Evolutionary conservation across 1,140 invertebrate species (phyloP).

Genomic region (Paracyclopina nana): DNA sequence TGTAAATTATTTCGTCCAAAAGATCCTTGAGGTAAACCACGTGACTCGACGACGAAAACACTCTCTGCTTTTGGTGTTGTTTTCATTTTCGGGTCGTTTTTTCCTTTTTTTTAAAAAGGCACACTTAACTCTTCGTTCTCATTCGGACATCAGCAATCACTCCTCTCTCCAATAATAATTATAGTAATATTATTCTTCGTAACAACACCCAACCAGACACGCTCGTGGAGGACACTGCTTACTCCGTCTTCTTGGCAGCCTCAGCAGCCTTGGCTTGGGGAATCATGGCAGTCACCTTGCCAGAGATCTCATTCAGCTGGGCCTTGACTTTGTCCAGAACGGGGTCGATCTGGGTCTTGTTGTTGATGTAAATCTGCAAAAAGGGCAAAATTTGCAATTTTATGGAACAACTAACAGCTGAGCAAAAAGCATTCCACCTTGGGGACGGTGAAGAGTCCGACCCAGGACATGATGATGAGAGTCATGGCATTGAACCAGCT

Average conservation of each 20-base stretch:
- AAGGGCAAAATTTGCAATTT: neutral
- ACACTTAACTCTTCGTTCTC: too few relatives aligned
- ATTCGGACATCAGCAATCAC: too few relatives aligned
- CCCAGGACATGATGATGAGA: constrained; percentile 71
- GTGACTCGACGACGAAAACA: too few relatives aligned
- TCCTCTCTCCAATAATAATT: too few relatives aligned
- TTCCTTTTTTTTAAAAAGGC: too few relatives aligned
- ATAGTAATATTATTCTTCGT: too few relatives aligned
- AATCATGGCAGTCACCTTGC: neutral
- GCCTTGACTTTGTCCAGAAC: constrained; percentile 4
- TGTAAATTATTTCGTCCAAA: too few relatives aligned
- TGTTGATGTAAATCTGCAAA: constrained; percentile 2
- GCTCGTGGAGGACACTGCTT: too few relatives aligned
- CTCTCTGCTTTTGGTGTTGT: too few relatives aligned
- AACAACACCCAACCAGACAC: too few relatives aligned
- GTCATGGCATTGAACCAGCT: constrained; percentile 97
- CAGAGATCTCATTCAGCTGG: neutral
- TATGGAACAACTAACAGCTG: neutral
- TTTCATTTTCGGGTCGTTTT: too few relatives aligned
- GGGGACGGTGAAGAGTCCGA: constrained; percentile 80
- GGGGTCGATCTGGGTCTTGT: constrained; percentile 11
- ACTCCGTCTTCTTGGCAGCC: constrained; percentile 12
- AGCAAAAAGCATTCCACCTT: constrained; percentile 41
- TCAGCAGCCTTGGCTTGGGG: neutral
- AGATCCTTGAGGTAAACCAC: too few relatives aligned